Evolutionary conservation across 2,888 invertebrate genomes (phyloP), one percentile per base, ranked within the genome.

Genomic region (Sarcophaga rosellei): DNA sequence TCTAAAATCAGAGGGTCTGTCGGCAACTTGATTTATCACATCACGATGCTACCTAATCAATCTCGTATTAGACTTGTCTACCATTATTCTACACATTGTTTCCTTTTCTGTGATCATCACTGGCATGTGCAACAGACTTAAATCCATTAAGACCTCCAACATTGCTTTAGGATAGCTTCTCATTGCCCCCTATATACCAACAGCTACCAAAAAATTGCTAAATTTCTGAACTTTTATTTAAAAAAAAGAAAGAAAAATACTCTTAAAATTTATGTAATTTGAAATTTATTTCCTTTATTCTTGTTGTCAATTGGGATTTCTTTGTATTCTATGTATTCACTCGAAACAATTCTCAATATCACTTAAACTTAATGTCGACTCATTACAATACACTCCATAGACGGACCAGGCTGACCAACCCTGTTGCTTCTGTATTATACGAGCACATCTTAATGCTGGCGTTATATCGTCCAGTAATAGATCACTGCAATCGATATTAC

Each of bases 371-470:
- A 23, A 85, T 2, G 90, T 79, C 6, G 91, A 91, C n/a, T 88
- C 89, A 81, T 92, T 91, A 57, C 91, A 91, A 78, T 90, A 92
- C 80, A 90, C 88, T n/a, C 88, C 85, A 59, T 89, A 92, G 10
- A 91, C 92, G 8, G 91, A 90, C 93, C 93, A 93, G 17, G 93
- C 93, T 1, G 89, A 84, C 91, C 92, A 93, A 66, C 92, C 92
- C 88, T 93, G 92, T 25, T 91, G 90, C 21, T 85, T 89, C 63
- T 88, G 90, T 88, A 93, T 91, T 74, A 89, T 89, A 6, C 89
- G 88, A 3, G 92, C 92, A 89, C 93, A 93, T 8, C 78, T 88
- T 1, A 92, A 90, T 44, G 92, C 89, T 57, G 77, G 79, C 4
- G 91, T 90, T 59, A 93, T 93, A 88, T 93, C 90, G 87, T 92